A percentile compares a stretch with the other conserved stretches of the same genome.
Conservation (phyloP, 2,888 invertebrate species). For the Endotricha flammealis region DNA sequence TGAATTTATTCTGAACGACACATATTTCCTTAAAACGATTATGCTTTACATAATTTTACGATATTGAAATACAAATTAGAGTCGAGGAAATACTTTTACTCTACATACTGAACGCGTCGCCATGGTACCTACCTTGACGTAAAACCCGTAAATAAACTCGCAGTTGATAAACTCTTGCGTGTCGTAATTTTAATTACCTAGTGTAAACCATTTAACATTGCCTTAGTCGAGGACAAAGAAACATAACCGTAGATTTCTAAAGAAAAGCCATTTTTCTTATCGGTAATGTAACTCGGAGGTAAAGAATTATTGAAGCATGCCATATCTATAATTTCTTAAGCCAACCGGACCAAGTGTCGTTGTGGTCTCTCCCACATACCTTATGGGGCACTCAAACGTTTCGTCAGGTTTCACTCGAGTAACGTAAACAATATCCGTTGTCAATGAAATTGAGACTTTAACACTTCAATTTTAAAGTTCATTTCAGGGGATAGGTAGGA, state of each 20-base stretch:
- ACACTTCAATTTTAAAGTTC: constrained; percentile 18
- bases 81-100: no score
- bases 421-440: constrained; percentile 47
- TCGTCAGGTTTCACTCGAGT: constrained; percentile 45
- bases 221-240: constrained; percentile 4
- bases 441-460: constrained; percentile 28
- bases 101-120: constrained; percentile 3
- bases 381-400: constrained; percentile 50
- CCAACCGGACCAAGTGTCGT: constrained; percentile 26
- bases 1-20: no score
- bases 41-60: no score
- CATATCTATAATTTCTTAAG: constrained; percentile 32
- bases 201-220: constrained; percentile 6
- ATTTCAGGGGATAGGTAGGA: constrained; percentile 16
- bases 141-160: constrained; percentile 5
- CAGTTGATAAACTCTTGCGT: constrained; percentile 5
- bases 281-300: neutral
- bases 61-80: no score
- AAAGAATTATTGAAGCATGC: no score
- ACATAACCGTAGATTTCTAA: constrained; percentile 7
- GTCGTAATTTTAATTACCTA: constrained; percentile 4
- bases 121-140: neutral
- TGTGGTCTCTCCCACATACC: constrained; percentile 44
- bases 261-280: constrained; percentile 8
- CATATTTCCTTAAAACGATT: no score